A percentile compares a stretch with the other conserved stretches of the same genome.
phyloP scores from a whole-genome alignment of 2,113 vertebrate genomes.

The Xyrauchen texanus region DNA sequence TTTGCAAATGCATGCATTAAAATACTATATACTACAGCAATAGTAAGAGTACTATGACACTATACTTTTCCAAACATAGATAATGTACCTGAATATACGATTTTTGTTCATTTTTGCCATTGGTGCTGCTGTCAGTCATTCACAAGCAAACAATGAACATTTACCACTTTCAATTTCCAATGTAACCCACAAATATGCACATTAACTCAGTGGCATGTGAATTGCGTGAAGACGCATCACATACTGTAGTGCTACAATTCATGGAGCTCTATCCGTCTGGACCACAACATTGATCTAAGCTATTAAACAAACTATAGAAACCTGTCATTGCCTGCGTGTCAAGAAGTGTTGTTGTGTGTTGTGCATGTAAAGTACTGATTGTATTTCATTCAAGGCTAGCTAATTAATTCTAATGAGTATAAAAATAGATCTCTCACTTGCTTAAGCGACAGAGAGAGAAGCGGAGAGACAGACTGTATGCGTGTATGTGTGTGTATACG shows the following conservation, averaged over 20 bases:
- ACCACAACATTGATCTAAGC: background rate
- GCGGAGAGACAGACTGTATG: background rate
- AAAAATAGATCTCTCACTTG: constrained; percentile 72
- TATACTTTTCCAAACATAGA: too few relatives aligned
- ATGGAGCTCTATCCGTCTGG: background rate
- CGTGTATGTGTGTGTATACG: constrained; percentile 20
- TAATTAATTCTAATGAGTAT: constrained; percentile 76
- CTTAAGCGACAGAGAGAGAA: constrained; percentile 26
- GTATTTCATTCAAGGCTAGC: constrained; percentile 72
- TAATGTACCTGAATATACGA: too few relatives aligned
- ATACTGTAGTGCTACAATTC: background rate
- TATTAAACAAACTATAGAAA: too few relatives aligned
- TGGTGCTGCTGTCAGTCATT: background rate
- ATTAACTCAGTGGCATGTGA: too few relatives aligned
- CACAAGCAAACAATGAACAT: background rate
- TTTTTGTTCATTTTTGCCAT: background rate
- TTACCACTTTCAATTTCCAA: background rate
- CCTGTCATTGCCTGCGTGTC: background rate
- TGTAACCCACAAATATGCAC: too few relatives aligned
- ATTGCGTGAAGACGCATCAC: background rate
- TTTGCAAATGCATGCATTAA: too few relatives aligned
- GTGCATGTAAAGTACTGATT: constrained; percentile 64
- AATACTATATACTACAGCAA: too few relatives aligned
- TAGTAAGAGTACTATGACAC: too few relatives aligned
- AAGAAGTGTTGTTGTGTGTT: constrained; percentile 52